These are phyloP conservation scores for Lissonota sp. DNA, from an alignment of 2,888 invertebrate species.

Conservation along the genomic window DNA sequence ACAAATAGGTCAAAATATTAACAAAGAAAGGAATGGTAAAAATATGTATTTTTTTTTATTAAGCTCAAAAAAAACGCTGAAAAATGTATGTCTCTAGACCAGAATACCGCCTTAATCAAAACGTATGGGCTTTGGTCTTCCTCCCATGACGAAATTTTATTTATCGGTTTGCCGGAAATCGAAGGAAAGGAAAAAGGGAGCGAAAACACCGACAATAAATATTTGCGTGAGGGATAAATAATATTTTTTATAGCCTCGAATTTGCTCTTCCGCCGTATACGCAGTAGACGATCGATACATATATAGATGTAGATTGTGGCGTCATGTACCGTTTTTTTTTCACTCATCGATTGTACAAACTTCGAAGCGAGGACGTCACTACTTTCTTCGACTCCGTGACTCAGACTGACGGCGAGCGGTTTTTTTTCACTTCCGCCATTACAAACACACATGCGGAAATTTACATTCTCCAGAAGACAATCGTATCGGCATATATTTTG, in stretches of 20 bases:
- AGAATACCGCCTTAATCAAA: no score
- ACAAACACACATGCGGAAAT: constrained; percentile 40
- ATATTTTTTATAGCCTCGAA: background rate
- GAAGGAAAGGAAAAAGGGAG: background rate
- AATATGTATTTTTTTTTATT: no score
- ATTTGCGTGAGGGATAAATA: background rate
- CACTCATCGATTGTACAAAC: constrained; percentile 27
- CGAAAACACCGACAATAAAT: constrained; percentile 13
- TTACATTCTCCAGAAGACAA: constrained; percentile 64
- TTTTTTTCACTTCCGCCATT: constrained; percentile 73
- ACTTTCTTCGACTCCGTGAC: constrained; percentile 70
- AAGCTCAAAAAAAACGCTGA: no score
- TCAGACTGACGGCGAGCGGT: constrained; percentile 30
- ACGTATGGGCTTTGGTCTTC: background rate
- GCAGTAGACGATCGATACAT: no score
- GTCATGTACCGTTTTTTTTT: constrained; percentile 28
- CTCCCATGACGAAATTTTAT: constrained; percentile 1
- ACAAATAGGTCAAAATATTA: no score
- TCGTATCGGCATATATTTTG: background rate
- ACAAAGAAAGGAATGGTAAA: no score
- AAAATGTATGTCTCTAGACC: no score
- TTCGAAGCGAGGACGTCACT: constrained; percentile 46
- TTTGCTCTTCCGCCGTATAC: no score
- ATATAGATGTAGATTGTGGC: background rate
- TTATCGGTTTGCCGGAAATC: background rate